phyloP scores from a whole-genome alignment of 2,888 invertebrate genomes.

The Mesorhabditis belari region DNA sequence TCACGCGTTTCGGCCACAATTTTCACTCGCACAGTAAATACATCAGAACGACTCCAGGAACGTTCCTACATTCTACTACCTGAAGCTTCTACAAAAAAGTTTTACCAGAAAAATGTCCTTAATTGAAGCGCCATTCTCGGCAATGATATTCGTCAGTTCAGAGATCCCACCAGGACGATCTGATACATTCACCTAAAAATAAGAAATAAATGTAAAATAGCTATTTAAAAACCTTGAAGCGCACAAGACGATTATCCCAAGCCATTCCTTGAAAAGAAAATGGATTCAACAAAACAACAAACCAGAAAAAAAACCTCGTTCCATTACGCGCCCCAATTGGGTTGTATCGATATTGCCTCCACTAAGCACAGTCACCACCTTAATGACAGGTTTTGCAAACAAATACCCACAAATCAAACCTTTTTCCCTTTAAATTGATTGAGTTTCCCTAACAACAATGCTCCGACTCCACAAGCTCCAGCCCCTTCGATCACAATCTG shows the following conservation, averaged over 20 bases:
- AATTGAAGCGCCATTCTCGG: slow-evolving; percentile 60
- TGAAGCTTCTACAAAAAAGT: no score
- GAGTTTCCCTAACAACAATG: slow-evolving; percentile 71
- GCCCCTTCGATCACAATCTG: slow-evolving; percentile 82
- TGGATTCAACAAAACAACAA: no score
- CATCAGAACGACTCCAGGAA: slow-evolving; percentile 81
- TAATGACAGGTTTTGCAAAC: no score
- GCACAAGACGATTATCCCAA: no score
- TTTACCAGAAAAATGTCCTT: slow-evolving; percentile 71
- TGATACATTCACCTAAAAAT: slow-evolving; percentile 54
- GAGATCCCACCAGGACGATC: slow-evolving; percentile 57
- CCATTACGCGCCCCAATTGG: slow-evolving; percentile 55
- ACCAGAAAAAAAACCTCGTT: slow-evolving; percentile 53
- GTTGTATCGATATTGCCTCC: slow-evolving; percentile 61
- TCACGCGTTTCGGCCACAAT: slow-evolving; percentile 82
- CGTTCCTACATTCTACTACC: slow-evolving; percentile 73
- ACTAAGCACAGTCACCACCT: slow-evolving; percentile 56
- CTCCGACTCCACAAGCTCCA: slow-evolving; percentile 76
- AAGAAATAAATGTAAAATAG: no score
- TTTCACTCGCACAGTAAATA: slow-evolving; percentile 65
- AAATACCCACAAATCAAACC: no score
- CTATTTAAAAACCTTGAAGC: no score
- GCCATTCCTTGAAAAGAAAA: no score
- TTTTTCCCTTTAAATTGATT: slow-evolving; percentile 20
- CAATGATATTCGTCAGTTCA: slow-evolving; percentile 54